Evolutionary conservation across 1,140 invertebrate genomes (phyloP).

Genomic region (Trichomalopsis sarcophagae): DNA sequence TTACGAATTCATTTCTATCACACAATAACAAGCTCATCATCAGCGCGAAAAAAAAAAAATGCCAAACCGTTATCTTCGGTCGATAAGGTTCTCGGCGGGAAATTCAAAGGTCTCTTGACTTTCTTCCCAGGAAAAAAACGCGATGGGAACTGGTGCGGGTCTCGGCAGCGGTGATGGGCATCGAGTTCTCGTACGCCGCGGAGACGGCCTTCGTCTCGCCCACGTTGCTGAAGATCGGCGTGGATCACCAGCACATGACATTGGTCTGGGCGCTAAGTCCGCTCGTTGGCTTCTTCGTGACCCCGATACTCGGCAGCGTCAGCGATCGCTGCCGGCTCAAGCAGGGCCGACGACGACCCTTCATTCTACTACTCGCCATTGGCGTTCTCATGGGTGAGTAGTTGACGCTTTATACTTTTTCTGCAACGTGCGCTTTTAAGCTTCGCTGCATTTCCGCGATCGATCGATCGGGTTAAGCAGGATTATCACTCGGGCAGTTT

Average conservation of each 20-base stretch:
- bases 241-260: conserved; percentile 93
- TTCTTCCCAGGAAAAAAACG: conserved; percentile 78
- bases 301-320: conserved; percentile 92
- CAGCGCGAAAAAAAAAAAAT: no score
- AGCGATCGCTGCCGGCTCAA: conserved; percentile 90
- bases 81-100: background rate
- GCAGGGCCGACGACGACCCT: conserved; percentile 91
- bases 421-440: background rate
- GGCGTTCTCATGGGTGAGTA: conserved; percentile 88
- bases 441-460: conserved; percentile 5
- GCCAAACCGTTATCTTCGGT: no score
- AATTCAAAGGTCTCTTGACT: background rate
- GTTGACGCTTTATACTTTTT: background rate
- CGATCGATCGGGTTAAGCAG: background rate
- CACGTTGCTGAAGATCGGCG: conserved; percentile 93
- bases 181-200: conserved; percentile 97
- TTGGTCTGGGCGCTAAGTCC: conserved; percentile 96
- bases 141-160: conserved; percentile 88
- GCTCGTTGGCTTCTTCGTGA: conserved; percentile 93
- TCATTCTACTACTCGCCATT: conserved; percentile 91
- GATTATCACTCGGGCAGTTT: background rate
- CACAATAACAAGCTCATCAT: no score
- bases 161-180: conserved; percentile 96
- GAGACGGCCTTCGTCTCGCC: conserved; percentile 98
- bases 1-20: no score